Conservation (phyloP, 2,113 vertebrate species). For the Lasiurus cinereus region DNA sequence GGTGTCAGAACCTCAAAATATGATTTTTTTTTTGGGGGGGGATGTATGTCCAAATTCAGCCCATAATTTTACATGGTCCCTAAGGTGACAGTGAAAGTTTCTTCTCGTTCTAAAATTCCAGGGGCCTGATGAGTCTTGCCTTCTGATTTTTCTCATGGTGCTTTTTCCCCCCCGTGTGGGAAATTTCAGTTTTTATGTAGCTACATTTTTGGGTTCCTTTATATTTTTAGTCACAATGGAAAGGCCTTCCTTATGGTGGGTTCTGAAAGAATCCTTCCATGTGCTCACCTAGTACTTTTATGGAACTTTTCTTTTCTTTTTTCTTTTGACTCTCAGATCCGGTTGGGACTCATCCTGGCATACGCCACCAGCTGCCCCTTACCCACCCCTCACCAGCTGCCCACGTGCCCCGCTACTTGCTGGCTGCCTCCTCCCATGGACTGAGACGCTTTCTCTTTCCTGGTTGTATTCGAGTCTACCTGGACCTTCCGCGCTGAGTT, state of each 20-base stretch:
- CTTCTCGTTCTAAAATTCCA: not conserved
- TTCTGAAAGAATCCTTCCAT: not conserved
- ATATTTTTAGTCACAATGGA: not conserved
- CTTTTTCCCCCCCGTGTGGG: not conserved
- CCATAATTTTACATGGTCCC: not conserved
- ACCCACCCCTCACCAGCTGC: no score
- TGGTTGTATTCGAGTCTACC: no score
- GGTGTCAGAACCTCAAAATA: not conserved
- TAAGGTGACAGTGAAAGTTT: rapidly evolving
- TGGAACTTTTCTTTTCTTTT: not conserved
- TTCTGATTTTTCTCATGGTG: not conserved
- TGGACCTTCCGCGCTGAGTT: no score
- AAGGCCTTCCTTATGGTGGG: not conserved
- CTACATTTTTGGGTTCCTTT: no score
- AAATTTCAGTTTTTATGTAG: not conserved
- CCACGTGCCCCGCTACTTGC: no score
- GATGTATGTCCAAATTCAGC: no score
- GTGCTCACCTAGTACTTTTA: no score
- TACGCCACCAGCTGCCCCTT: rapidly evolving
- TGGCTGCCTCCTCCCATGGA: no score
- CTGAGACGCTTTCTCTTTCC: no score
- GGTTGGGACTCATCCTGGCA: rapidly evolving
- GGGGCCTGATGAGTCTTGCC: not conserved
- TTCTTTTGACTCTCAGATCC: not conserved
- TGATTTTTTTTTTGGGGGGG: no score